Conservation (phyloP, 2,888 invertebrate genomes). For the Drosophila koepferae region DNA sequence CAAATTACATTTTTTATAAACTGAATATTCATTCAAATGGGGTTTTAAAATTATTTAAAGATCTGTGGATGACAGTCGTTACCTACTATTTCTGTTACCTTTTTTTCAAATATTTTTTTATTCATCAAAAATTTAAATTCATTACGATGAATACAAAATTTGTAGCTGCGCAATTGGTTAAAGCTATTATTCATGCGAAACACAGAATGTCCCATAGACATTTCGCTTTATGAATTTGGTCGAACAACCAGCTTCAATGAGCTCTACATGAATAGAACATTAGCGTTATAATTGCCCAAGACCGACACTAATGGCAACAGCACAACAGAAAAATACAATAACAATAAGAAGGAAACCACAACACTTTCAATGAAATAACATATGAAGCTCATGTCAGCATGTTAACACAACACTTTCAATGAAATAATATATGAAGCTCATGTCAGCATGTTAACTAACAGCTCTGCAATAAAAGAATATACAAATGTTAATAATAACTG, state of each 20-base stretch:
- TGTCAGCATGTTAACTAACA: conserved; percentile 12
- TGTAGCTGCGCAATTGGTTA: conserved; percentile 52
- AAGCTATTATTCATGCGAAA: conserved; percentile 66
- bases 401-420: conserved; percentile 28
- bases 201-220: conserved; percentile 42
- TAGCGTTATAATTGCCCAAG: conserved; percentile 51
- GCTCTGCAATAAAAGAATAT: conserved; percentile 7
- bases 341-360: conserved; percentile 29
- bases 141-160: background rate
- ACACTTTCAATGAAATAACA: conserved; percentile 21
- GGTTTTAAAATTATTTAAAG: too few relatives aligned
- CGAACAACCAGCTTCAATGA: conserved; percentile 46
- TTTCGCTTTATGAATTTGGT: conserved; percentile 50
- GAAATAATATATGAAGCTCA: background rate
- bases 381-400: background rate
- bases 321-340: conserved; percentile 5
- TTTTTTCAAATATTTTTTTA: too few relatives aligned
- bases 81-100: too few relatives aligned
- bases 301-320: conserved; percentile 37
- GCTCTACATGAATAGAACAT: conserved; percentile 70
- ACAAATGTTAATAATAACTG: background rate
- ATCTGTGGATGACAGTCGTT: too few relatives aligned
- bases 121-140: background rate
- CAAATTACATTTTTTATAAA: background rate
- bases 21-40: too few relatives aligned